phyloP scores from a whole-genome alignment of 2,888 invertebrate genomes.

The Hymenopus coronatus region DNA sequence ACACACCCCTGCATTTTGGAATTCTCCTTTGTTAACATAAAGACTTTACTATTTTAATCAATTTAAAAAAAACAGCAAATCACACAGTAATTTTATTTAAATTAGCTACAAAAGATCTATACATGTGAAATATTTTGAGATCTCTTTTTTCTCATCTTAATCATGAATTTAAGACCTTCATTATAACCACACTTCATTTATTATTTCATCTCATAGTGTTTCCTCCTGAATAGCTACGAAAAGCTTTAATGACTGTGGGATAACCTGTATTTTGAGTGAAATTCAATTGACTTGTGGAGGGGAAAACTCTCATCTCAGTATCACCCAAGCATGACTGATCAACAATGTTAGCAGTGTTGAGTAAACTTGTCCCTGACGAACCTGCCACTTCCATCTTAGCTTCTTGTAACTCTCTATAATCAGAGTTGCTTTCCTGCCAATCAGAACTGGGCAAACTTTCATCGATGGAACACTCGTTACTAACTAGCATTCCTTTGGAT shows the following conservation, averaged over 20 bases:
- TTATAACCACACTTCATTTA: not conserved
- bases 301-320: not conserved
- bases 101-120: not conserved
- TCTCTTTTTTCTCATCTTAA: not conserved
- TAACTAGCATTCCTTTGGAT: slow-evolving; percentile 1
- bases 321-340: not conserved
- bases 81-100: not conserved
- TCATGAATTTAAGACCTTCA: not conserved
- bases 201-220: not conserved
- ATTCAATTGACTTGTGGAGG: not conserved
- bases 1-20: too few relatives aligned
- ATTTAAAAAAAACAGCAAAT: not conserved
- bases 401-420: not conserved
- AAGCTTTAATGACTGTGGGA: not conserved
- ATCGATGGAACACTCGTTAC: not conserved
- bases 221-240: not conserved
- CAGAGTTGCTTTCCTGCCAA: not conserved
- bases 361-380: not conserved
- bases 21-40: too few relatives aligned
- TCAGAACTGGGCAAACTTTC: not conserved
- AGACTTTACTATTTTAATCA: not conserved
- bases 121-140: not conserved
- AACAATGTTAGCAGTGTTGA: not conserved
- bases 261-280: not conserved
- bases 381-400: not conserved